These are phyloP conservation scores for Meandrina meandrites DNA, from an alignment of 92 coral and sea anemone genomes.

Conservation along the genomic window DNA sequence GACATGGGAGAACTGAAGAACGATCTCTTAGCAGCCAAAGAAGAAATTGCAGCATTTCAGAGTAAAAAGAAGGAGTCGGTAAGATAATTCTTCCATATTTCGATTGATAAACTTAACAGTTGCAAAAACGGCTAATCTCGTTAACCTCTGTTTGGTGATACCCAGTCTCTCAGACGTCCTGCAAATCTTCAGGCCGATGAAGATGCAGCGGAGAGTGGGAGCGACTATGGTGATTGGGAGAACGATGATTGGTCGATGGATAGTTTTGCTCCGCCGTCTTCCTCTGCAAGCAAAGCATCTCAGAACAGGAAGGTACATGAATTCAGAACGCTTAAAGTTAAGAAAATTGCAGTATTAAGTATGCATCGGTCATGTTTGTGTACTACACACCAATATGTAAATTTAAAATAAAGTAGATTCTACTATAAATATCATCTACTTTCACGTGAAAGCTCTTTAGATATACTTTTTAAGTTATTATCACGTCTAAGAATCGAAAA, in stretches of 20 bases:
- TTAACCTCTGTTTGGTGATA: background rate
- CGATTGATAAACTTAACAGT: background rate
- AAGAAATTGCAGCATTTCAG: conserved; percentile 55
- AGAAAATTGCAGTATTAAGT: no score
- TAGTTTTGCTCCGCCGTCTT: conserved; percentile 26
- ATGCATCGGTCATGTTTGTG: no score
- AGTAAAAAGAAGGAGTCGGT: conserved; percentile 26
- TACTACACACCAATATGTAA: no score
- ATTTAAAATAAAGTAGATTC: no score
- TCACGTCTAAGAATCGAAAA: no score
- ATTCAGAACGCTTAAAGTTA: background rate
- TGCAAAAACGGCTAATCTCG: background rate
- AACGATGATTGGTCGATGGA: conserved; percentile 87
- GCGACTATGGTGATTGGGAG: conserved; percentile 99
- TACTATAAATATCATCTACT: no score
- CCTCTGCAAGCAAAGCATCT: conserved; percentile 26
- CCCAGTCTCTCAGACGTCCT: conserved; percentile 36
- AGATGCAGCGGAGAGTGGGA: conserved; percentile 82
- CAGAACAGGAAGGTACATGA: conserved; percentile 47
- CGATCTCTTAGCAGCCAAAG: conserved; percentile 79
- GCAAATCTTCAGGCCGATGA: conserved; percentile 17
- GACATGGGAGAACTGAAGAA: conserved; percentile 61
- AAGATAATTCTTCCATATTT: background rate
- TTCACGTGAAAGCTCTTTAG: no score
- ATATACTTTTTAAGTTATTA: no score